These are phyloP conservation scores for Odontomachus brunneus DNA, from an alignment of 1,140 invertebrate genomes.

Conservation along the genomic window DNA sequence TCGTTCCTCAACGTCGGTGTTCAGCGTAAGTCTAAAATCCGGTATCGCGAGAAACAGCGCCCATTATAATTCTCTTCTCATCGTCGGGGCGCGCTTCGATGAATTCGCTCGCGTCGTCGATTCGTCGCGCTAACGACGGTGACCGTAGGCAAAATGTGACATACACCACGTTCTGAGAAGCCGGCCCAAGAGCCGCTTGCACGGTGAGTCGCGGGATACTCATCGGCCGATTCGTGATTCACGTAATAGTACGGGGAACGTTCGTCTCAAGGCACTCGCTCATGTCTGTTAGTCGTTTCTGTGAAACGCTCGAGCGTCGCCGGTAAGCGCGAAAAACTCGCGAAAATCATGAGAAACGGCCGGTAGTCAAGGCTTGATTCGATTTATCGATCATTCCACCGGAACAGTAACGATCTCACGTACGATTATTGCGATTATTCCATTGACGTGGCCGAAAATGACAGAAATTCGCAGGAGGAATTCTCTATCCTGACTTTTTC, in stretches of 20 bases:
- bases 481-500: no score
- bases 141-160: slow-evolving; percentile 30
- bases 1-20: no score
- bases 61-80: not conserved
- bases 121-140: slow-evolving; percentile 11
- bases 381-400: no score
- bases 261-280: slow-evolving; percentile 7
- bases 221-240: slow-evolving; percentile 48
- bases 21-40: not conserved
- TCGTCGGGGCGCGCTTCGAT: not conserved
- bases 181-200: slow-evolving; percentile 17
- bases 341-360: not conserved
- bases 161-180: slow-evolving; percentile 38
- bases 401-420: no score
- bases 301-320: slow-evolving; percentile 10
- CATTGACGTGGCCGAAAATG: no score
- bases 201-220: not conserved
- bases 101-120: slow-evolving; percentile 12
- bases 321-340: slow-evolving; percentile 31
- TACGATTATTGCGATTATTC: no score
- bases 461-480: no score
- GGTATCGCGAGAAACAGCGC: not conserved
- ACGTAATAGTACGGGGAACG: slow-evolving; percentile 9
- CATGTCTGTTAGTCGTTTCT: not conserved
- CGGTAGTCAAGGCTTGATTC: not conserved